phyloP scores from a whole-genome alignment of 2,888 invertebrate species.

The Escarpia spicata region DNA sequence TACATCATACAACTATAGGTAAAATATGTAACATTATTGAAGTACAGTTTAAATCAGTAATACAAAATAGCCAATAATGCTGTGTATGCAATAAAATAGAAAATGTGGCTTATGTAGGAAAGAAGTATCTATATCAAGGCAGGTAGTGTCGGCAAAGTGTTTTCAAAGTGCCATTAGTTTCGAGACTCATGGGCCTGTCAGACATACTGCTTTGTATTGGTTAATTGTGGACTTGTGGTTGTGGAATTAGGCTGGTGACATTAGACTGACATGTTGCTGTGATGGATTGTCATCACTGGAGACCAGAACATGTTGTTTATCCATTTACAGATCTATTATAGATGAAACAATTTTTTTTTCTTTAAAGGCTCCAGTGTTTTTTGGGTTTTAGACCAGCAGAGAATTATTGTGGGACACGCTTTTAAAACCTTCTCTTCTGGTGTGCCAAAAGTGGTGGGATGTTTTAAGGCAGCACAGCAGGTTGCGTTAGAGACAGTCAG shows the following conservation, averaged over 20 bases:
- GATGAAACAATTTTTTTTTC: neutral
- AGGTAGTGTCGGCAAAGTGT: no score
- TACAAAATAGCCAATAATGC: no score
- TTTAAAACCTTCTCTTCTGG: neutral
- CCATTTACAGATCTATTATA: slow-evolving; percentile 10
- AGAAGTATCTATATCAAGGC: no score
- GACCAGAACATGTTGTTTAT: neutral
- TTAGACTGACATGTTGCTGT: neutral
- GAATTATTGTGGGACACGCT: neutral
- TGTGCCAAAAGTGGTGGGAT: neutral
- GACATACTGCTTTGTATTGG: neutral
- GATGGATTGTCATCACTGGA: neutral
- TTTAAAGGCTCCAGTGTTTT: neutral
- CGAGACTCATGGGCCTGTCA: neutral
- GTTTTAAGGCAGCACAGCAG: neutral
- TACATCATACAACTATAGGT: no score
- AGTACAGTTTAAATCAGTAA: no score
- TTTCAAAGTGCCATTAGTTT: no score
- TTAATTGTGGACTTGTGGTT: neutral
- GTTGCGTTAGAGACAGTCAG: neutral
- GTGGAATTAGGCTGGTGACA: neutral
- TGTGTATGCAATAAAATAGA: no score
- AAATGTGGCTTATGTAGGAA: no score
- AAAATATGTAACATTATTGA: no score
- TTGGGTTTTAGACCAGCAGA: neutral